Conservation (phyloP, 2,797 vertebrate genomes). For the Trematomus bernacchii region DNA sequence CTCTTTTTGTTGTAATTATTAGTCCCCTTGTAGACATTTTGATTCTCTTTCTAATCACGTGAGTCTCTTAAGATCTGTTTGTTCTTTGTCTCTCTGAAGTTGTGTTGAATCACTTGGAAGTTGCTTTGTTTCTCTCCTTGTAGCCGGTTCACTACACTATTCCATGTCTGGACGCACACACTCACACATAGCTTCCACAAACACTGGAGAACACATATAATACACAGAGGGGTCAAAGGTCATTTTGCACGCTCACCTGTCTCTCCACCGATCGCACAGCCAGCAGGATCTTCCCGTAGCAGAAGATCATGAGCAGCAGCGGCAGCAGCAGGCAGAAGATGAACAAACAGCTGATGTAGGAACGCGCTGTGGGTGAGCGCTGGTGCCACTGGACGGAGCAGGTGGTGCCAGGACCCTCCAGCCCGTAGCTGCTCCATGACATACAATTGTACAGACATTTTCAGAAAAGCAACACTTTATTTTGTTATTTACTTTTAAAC, state of each 20-base stretch:
- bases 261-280: slow-evolving; percentile 36
- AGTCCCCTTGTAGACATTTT: no score
- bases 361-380: slow-evolving; percentile 68
- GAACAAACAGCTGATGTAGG: slow-evolving; percentile 85
- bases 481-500: background rate
- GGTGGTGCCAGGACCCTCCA: slow-evolving; percentile 82
- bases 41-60: no score
- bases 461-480: background rate
- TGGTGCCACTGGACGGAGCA: slow-evolving; percentile 86
- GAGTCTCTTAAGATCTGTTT: no score
- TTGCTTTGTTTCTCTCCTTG: no score
- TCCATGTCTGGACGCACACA: background rate
- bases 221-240: slow-evolving; percentile 31
- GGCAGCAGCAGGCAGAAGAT: slow-evolving; percentile 84
- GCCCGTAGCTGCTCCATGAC: slow-evolving; percentile 66
- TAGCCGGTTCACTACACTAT: no score
- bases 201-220: background rate
- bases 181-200: no score
- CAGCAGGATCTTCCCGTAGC: slow-evolving; percentile 82
- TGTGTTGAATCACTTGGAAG: no score
- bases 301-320: slow-evolving; percentile 83
- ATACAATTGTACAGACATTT: slow-evolving; percentile 1
- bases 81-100: no score
- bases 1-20: no score
- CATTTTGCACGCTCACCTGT: slow-evolving; percentile 36